A percentile compares a stretch with the other conserved stretches of the same genome.
phyloP scores from a whole-genome alignment of 2,113 vertebrate genomes.

The Cynopterus brachyotis region DNA sequence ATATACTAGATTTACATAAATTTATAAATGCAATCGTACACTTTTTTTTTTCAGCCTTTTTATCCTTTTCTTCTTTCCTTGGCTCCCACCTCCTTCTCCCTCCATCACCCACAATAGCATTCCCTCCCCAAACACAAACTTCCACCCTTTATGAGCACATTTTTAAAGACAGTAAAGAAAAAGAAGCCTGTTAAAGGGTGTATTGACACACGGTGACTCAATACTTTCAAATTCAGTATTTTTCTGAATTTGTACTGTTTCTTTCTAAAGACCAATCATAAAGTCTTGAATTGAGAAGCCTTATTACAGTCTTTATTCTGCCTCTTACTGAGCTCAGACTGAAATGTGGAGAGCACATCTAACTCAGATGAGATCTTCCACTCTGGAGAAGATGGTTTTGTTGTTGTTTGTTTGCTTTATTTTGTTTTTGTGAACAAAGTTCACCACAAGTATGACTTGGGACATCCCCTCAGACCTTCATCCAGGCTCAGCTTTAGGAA shows the following conservation, averaged over 20 bases:
- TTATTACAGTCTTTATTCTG: neutral
- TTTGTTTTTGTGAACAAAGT: neutral
- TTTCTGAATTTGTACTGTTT: neutral
- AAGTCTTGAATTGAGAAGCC: slow-evolving; percentile 19
- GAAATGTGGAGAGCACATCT: neutral
- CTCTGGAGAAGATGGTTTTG: neutral
- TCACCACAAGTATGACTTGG: neutral
- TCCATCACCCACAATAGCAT: neutral
- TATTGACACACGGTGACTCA: neutral
- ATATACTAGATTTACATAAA: neutral
- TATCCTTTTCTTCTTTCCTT: neutral
- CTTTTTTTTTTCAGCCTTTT: neutral
- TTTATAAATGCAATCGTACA: neutral
- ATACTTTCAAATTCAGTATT: slow-evolving; percentile 8
- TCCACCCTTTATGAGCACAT: neutral
- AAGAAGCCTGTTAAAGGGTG: neutral
- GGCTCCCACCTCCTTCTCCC: too few relatives aligned
- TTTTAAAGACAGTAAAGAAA: slow-evolving; percentile 4
- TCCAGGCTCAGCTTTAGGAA: neutral
- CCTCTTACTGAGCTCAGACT: neutral
- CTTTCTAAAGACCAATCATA: slow-evolving; percentile 12
- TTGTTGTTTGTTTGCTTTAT: too few relatives aligned
- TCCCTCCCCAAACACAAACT: neutral
- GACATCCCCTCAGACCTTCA: neutral
- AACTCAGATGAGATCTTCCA: neutral